Evolutionary conservation across 1,140 invertebrate genomes (phyloP).

Genomic region (Leptinotarsa texana): DNA sequence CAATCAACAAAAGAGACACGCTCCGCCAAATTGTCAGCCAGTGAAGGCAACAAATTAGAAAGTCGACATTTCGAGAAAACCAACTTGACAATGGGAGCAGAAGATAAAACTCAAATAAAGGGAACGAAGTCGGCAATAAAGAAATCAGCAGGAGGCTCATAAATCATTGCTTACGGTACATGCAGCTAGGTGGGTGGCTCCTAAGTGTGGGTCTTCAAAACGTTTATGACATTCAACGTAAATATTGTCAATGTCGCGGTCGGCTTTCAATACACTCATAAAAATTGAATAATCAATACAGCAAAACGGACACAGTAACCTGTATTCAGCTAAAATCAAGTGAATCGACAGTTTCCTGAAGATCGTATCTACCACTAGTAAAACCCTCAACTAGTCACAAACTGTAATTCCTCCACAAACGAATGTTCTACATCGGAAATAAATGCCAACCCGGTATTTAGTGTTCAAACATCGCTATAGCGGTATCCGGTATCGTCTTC

Average conservation of each 20-base stretch:
- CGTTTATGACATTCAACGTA: constrained; percentile 29
- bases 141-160: constrained; percentile 25
- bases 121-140: constrained; percentile 3
- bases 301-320: accelerated
- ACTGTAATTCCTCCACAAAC: too few relatives aligned
- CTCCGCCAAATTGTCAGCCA: constrained; percentile 8
- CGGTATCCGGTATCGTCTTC: not conserved
- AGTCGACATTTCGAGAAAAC: constrained; percentile 22
- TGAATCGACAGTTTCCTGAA: too few relatives aligned
- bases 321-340: too few relatives aligned
- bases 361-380: too few relatives aligned
- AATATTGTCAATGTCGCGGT: constrained; percentile 30
- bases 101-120: constrained; percentile 15
- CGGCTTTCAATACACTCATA: constrained; percentile 11
- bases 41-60: constrained; percentile 15
- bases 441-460: not conserved
- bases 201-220: constrained; percentile 22
- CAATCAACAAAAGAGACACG: constrained; percentile 12
- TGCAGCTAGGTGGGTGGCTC: constrained; percentile 27
- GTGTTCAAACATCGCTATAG: not conserved
- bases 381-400: too few relatives aligned
- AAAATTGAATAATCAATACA: constrained; percentile 18
- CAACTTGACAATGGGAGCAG: constrained; percentile 16
- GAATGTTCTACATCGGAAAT: not conserved
- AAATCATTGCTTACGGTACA: constrained; percentile 20